These are phyloP conservation scores for Aleiodes leptofemur DNA, from an alignment of 2,888 invertebrate species.

Conservation along the genomic window DNA sequence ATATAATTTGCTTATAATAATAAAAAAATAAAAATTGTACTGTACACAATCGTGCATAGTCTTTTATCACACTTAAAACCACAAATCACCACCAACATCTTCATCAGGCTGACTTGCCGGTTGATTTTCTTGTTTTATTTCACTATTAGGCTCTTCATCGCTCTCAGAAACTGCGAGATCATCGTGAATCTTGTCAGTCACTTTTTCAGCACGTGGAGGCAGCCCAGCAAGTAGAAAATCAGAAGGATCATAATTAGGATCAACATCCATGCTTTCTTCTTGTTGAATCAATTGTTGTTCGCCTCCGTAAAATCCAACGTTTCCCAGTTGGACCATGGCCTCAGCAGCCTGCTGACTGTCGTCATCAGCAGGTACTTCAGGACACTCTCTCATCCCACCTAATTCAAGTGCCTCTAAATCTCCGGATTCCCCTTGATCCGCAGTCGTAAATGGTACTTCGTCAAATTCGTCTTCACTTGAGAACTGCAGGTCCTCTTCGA, in stretches of 20 bases:
- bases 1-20: neutral
- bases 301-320: constrained; percentile 81
- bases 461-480: constrained; percentile 84
- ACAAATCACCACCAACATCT: constrained; percentile 78
- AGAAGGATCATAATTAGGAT: constrained; percentile 91
- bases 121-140: constrained; percentile 61
- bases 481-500: constrained; percentile 85
- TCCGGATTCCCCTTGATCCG: constrained; percentile 73
- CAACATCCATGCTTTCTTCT: constrained; percentile 85
- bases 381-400: constrained; percentile 67
- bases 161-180: constrained; percentile 88
- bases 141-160: constrained; percentile 78
- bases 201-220: constrained; percentile 71
- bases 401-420: constrained; percentile 69
- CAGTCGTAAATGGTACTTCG: constrained; percentile 79
- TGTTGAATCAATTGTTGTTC: constrained; percentile 72
- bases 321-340: constrained; percentile 85
- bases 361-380: constrained; percentile 76
- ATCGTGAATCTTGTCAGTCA: constrained; percentile 80
- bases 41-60: constrained; percentile 43
- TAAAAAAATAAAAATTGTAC: constrained; percentile 41
- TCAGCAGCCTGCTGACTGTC: constrained; percentile 84
- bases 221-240: constrained; percentile 84
- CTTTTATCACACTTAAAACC: constrained; percentile 76
- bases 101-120: constrained; percentile 71